Conservation (phyloP, 2,888 invertebrate species). For the Rhagium mordax region DNA sequence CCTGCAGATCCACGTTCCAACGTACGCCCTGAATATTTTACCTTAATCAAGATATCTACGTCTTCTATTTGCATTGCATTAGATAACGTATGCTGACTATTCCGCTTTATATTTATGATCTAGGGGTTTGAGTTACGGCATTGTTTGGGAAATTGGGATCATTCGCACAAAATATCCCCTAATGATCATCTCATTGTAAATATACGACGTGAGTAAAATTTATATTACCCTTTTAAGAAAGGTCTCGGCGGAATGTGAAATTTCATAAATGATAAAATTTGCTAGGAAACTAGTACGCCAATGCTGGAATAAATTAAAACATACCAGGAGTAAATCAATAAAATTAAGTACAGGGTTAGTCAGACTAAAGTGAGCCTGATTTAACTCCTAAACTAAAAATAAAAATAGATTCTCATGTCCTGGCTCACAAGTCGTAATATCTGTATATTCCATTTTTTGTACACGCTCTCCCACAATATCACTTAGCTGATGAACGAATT, state of each 20-base stretch:
- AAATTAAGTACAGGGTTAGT: too few relatives aligned
- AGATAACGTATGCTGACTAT: constrained; percentile 19
- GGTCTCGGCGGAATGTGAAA: neutral
- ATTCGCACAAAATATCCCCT: constrained; percentile 7
- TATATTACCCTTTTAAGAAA: neutral
- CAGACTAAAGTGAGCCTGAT: too few relatives aligned
- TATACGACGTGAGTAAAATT: neutral
- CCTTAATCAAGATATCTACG: constrained; percentile 3
- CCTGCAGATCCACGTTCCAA: neutral
- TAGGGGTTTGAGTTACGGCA: constrained; percentile 3
- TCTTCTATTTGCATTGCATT: constrained; percentile 24
- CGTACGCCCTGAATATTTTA: neutral
- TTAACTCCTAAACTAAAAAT: too few relatives aligned
- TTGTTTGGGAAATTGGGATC: constrained; percentile 31
- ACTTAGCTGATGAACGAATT: too few relatives aligned
- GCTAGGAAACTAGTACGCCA: too few relatives aligned
- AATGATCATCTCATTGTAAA: constrained; percentile 7
- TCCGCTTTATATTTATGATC: constrained; percentile 23
- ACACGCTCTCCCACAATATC: too few relatives aligned
- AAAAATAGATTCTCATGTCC: too few relatives aligned
- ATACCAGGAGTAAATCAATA: too few relatives aligned
- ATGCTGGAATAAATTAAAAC: too few relatives aligned
- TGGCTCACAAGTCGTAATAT: too few relatives aligned
- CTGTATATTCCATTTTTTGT: too few relatives aligned
- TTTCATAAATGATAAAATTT: too few relatives aligned